Percentiles rank a stretch among this genome's conserved stretches.
phyloP scores from a whole-genome alignment of 2,888 invertebrate genomes.

The Lasioglossum morio region DNA sequence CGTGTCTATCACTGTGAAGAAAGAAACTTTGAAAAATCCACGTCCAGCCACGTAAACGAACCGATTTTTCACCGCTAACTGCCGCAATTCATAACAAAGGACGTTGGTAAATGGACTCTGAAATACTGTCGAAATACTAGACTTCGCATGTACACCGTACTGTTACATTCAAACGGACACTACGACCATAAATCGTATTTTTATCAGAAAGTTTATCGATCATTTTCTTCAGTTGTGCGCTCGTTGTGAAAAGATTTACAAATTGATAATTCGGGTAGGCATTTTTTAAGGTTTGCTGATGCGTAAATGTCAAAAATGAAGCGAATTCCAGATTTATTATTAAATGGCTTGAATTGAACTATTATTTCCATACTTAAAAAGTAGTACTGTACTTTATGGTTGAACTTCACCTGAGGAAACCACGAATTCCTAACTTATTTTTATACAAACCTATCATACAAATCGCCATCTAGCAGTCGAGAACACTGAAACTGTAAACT shows the following conservation, averaged over 20 bases:
- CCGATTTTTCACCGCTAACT: slow-evolving; percentile 1
- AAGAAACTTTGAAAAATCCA: neutral
- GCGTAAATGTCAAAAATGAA: no score
- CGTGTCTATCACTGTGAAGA: slow-evolving; percentile 15
- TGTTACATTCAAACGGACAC: neutral
- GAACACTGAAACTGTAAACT: no score
- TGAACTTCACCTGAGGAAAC: no score
- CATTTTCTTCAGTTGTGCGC: neutral
- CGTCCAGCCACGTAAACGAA: neutral
- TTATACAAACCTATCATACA: no score
- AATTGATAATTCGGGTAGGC: neutral
- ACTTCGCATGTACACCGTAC: neutral
- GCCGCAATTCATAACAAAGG: neutral
- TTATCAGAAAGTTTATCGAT: neutral
- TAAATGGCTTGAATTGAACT: no score
- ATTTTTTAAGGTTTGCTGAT: neutral
- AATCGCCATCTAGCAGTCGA: no score
- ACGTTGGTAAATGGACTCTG: neutral
- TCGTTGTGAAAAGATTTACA: neutral
- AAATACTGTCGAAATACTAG: no score
- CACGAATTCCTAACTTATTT: no score
- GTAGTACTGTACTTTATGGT: no score
- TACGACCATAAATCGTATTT: neutral
- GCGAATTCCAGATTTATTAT: no score
- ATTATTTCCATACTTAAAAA: no score